Conservation (phyloP, 2,888 invertebrate genomes). For the Athripsodes cinereus region DNA sequence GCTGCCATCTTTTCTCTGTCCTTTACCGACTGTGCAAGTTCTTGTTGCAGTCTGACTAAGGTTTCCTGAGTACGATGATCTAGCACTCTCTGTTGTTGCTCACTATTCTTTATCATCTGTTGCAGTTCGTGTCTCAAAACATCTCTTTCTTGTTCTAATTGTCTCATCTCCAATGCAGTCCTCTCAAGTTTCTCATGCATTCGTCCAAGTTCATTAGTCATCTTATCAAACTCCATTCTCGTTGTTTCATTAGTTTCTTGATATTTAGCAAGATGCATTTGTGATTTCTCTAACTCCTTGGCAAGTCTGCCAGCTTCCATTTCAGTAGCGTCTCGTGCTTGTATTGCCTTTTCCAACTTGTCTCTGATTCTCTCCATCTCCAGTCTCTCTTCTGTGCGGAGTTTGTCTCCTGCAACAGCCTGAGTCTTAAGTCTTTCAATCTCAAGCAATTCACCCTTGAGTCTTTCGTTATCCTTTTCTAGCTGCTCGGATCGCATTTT, state of each 20-base stretch:
- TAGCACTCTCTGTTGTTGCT: slow-evolving; percentile 58
- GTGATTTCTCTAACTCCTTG: slow-evolving; percentile 81
- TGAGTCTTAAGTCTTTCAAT: slow-evolving; percentile 72
- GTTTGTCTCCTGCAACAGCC: slow-evolving; percentile 58
- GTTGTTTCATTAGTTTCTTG: slow-evolving; percentile 78
- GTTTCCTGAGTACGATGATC: slow-evolving; percentile 69
- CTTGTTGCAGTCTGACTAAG: slow-evolving; percentile 65
- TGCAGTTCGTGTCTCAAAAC: slow-evolving; percentile 62
- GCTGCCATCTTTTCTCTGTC: slow-evolving; percentile 74
- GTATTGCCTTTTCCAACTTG: slow-evolving; percentile 78
- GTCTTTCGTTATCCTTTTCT: slow-evolving; percentile 51
- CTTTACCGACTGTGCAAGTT: slow-evolving; percentile 62
- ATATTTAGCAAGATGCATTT: slow-evolving; percentile 75
- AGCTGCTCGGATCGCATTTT: slow-evolving; percentile 63
- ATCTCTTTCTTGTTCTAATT: slow-evolving; percentile 69
- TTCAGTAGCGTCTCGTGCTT: slow-evolving; percentile 76
- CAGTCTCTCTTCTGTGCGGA: slow-evolving; percentile 61
- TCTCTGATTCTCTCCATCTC: slow-evolving; percentile 82
- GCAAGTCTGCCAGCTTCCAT: slow-evolving; percentile 78
- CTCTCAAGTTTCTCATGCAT: slow-evolving; percentile 76
- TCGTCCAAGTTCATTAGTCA: slow-evolving; percentile 74
- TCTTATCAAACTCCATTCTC: slow-evolving; percentile 78
- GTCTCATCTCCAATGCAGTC: slow-evolving; percentile 62
- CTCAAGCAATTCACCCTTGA: slow-evolving; percentile 53
- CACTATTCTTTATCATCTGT: slow-evolving; percentile 56